Evolutionary conservation across 1,140 invertebrate genomes (phyloP), one percentile per base, ranked within the genome.

Genomic region (Halesus radiatus): DNA sequence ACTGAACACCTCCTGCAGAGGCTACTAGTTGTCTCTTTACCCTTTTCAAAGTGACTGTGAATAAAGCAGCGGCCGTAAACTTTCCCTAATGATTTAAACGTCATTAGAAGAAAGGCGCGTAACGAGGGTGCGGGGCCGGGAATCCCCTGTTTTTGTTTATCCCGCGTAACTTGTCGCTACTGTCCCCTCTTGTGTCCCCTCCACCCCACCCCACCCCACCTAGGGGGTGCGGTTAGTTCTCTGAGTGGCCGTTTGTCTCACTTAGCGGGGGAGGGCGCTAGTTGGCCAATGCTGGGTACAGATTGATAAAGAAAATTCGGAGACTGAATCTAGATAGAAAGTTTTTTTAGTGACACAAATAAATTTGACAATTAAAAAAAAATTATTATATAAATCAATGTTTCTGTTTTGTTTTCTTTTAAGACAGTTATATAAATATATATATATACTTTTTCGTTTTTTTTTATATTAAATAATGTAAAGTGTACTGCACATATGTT

Each of bases 191-290:
- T 20, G 64, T 16, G 64, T 16, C 18, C 45, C 37, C n/a, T 23
- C 60, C 8, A 78, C 53, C 45, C 16, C 32, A 37, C 23, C n/a
- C 18, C 13, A n/a, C 6, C 13, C 45, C 37, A 8, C 10, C 26
- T 29, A 45, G 75, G 72, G 75, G 77, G 60, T 84, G 82, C 75
- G 82, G 82, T 84, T 80, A 74, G 73, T 73, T 80, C 77, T 78
- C 82, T 66, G 80, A 84, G 82, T 84, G 82, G 80, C 82, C 82
- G 82, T 84, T 84, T 81, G 80, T 84, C 80, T 84, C 82, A 84
- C 82, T 84, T 84, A 84, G 82, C 72, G 54, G 22, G 58, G 75
- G 56, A 23, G 66, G 70, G 72, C 62, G 78, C 78, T 73, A 80
- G 73, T 80, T 77, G 62, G 78, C 78, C 66, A 29, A 79, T 72